Evolutionary conservation across 2,888 invertebrate genomes (phyloP), one percentile per base, ranked within the genome.

Genomic region (Acanthoscelides obtectus): DNA sequence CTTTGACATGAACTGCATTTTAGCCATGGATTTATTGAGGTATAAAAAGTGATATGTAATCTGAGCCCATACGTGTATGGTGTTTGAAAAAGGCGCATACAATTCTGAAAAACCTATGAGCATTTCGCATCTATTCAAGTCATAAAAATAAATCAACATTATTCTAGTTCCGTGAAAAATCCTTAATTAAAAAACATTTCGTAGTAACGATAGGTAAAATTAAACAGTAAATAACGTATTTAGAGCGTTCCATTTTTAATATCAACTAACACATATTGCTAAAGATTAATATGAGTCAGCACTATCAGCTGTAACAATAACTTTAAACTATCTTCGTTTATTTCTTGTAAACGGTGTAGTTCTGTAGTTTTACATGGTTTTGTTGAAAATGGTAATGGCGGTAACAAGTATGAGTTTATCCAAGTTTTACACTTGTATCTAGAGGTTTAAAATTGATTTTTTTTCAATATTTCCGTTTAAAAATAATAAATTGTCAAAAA

Each of bases 181-280:
- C 6, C 17, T 45, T 45, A 45, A 45, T 45, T 12, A 17, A 45
- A 45, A 45, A 45, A 45, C 45, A 45, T 6, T 45, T 45, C 45
- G 17, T 12, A 6, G 45, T 45, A 45, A 45, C 45, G 17, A 45
- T 45, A 1, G 17, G 17, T 45, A 45, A 76, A 76, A 73, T 71
- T 75, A 74, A 73, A 77, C 72, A 67, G 70, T 66, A 27, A 25
- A 74, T 76, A 80, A 80, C 78, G 73, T 76, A 77, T 75, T 77
- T 78, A 80, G 77, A 80, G 78, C 75, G 75, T 77, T 77, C 78
- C 45, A 45, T 45, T 45, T 45, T 45, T 45, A 12, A 45, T 79
- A 82, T 80, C 80, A 81, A 80, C 82, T 82, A 82, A 81, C 81
- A 83, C 80, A 82, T 83, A 83, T 83, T 81, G 82, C 83, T 83